These are phyloP conservation scores for Platerodrilus igneus DNA, from an alignment of 2,888 invertebrate species.

Conservation along the genomic window DNA sequence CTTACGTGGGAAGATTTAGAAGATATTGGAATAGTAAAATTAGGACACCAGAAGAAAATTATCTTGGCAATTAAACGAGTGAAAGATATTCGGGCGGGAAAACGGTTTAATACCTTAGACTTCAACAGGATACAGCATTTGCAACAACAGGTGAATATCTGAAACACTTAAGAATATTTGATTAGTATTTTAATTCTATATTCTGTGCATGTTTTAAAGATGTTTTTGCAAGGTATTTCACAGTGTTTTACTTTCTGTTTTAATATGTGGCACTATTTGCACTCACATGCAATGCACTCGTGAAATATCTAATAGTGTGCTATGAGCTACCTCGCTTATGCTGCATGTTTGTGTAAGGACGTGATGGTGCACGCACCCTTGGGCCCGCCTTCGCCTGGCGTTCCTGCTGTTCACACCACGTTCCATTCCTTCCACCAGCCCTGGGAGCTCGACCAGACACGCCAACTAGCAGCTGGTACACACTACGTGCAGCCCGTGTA, in stretches of 20 bases:
- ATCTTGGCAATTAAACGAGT: conserved; percentile 94
- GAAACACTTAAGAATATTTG: no score
- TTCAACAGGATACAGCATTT: conserved; percentile 44
- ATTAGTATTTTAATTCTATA: no score
- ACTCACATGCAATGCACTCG: conserved; percentile 20
- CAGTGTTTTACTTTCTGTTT: no score
- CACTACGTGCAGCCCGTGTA: conserved; percentile 45
- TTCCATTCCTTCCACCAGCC: conserved; percentile 62
- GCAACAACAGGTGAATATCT: no score
- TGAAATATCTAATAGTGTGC: conserved; percentile 27
- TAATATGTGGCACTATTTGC: neutral
- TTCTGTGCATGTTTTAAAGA: no score
- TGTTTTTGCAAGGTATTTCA: conserved; percentile 26
- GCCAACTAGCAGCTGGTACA: conserved; percentile 47
- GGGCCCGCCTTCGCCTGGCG: conserved; percentile 46
- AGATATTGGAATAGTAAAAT: conserved; percentile 88
- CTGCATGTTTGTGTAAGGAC: conserved; percentile 52
- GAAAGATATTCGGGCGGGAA: conserved; percentile 87
- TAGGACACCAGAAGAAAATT: conserved; percentile 98
- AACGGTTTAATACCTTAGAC: conserved; percentile 54
- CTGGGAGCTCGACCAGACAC: conserved; percentile 62
- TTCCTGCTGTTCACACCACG: conserved; percentile 50
- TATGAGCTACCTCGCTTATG: conserved; percentile 40
- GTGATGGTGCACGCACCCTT: conserved; percentile 48
- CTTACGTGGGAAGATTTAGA: conserved; percentile 99